Percentiles rank a stretch among this genome's conserved stretches.
Conservation (phyloP, 2,888 invertebrate genomes). For the Arrhopalites spinosus region DNA sequence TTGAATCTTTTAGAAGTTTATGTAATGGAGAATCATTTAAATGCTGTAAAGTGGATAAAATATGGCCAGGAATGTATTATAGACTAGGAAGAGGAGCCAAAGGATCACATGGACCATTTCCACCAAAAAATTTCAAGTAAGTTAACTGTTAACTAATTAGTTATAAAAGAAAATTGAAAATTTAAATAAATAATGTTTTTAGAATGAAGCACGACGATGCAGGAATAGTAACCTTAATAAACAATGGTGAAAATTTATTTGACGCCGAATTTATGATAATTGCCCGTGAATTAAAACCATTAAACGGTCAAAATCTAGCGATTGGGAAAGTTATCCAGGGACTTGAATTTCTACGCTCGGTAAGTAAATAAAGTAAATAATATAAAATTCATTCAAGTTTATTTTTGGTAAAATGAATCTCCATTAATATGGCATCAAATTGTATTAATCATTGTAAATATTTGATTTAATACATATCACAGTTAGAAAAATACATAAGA, state of each 20-base stretch:
- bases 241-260: constrained; percentile 16
- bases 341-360: constrained; percentile 31
- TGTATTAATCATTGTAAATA: background rate
- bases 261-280: constrained; percentile 35
- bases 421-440: too few relatives aligned
- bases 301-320: constrained; percentile 34
- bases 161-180: too few relatives aligned
- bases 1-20: constrained; percentile 8
- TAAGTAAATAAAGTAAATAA: too few relatives aligned
- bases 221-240: constrained; percentile 34
- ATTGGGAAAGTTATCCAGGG: constrained; percentile 39
- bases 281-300: constrained; percentile 22
- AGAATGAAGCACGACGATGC: constrained; percentile 36
- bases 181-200: background rate
- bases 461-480: background rate
- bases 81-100: background rate
- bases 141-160: background rate
- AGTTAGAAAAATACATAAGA: background rate
- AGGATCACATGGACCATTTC: background rate
- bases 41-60: constrained; percentile 19
- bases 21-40: background rate
- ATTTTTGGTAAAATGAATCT: too few relatives aligned
- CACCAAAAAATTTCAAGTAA: constrained; percentile 9
- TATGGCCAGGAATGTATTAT: constrained; percentile 23
- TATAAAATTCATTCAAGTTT: too few relatives aligned